Percentiles rank a stretch among this genome's conserved stretches.
These are phyloP conservation scores for Cephalopachus bancanus DNA, from an alignment of 2,797 vertebrate species.

Conservation along the genomic window DNA sequence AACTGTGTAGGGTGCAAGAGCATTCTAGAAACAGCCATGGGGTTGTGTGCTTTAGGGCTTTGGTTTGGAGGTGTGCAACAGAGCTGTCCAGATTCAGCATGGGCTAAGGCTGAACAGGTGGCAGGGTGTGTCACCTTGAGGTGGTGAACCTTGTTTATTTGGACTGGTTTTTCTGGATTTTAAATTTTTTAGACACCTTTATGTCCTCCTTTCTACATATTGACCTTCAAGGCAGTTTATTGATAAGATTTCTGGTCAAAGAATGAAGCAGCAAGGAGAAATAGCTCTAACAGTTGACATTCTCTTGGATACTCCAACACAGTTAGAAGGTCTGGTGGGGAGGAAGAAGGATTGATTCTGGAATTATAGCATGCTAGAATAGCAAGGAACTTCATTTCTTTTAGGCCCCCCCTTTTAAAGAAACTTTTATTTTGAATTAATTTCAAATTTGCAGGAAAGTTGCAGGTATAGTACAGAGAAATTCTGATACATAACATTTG, in stretches of 20 bases:
- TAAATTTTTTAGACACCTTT: not conserved
- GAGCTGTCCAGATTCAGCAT: not conserved
- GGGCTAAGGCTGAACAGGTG: not conserved
- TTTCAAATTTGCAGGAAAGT: constrained; percentile 12
- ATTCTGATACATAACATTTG: not conserved
- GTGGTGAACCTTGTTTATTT: not conserved
- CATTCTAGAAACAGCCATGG: not conserved
- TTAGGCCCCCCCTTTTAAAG: not conserved
- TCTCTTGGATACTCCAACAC: not conserved
- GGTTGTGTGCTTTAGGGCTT: fast-evolving
- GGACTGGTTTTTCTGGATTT: not conserved
- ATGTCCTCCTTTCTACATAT: not conserved
- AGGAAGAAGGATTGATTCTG: not conserved
- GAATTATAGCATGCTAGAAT: not conserved
- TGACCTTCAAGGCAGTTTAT: not conserved
- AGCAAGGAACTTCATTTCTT: not conserved
- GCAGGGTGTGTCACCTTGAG: not conserved
- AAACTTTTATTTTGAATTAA: constrained; percentile 31
- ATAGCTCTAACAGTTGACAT: not conserved
- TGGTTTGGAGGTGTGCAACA: fast-evolving
- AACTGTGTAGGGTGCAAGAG: not conserved
- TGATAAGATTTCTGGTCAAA: not conserved
- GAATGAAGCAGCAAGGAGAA: not conserved
- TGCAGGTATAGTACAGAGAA: not conserved
- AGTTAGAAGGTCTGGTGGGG: not conserved